Evolutionary conservation across 1,140 invertebrate species (phyloP), one percentile per base, ranked within the genome.

Genomic region (Pseudomyrmex pallidus): DNA sequence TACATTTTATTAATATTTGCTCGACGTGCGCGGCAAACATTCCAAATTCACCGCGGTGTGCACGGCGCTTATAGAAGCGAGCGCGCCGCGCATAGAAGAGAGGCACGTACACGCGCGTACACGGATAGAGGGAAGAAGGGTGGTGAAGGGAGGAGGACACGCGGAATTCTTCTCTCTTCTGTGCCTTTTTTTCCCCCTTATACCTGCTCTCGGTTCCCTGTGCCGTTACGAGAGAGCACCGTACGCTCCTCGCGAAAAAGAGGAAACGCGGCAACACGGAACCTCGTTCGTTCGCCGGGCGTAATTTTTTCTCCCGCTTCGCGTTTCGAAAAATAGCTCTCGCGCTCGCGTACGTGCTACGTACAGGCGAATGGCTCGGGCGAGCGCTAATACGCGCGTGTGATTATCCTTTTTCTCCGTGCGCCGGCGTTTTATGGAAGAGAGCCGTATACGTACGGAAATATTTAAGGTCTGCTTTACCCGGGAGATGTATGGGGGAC

Each of bases 1-100:
- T 87, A 85, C 88, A 74, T 88, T 90, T 90, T 89, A 90, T 89
- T 90, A 90, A 88, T 89, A 90, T 90, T 90, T 90, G 84, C 84
- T 70, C 63, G 83, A 62, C 83, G 74, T 70, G 85, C 72, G 22
- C 25, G 80, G 83, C 57, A 82, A 85, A 88, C 83, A 88, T 88
- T 89, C 85, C 64, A 83, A 85, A 90, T 88, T 83, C 77, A 83
- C 74, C 61, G 50, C 70, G 57, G 57, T 86, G 74, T 78, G 73
- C 62, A 84, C 68, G 74, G 74, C 25, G 76, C 57, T 80, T 87
- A 66, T 83, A 80, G 85, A 62, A 61, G 63, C 78, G 48, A 66
- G 61, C 25, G 50, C 61, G 56, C 57, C 67, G 56, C 61, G 61
- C 64, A 48, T 73, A 73, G 66, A 54, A 48, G 80, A 73, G 66